phyloP scores from a whole-genome alignment of 1,140 invertebrate species.

The Plodia interpunctella region DNA sequence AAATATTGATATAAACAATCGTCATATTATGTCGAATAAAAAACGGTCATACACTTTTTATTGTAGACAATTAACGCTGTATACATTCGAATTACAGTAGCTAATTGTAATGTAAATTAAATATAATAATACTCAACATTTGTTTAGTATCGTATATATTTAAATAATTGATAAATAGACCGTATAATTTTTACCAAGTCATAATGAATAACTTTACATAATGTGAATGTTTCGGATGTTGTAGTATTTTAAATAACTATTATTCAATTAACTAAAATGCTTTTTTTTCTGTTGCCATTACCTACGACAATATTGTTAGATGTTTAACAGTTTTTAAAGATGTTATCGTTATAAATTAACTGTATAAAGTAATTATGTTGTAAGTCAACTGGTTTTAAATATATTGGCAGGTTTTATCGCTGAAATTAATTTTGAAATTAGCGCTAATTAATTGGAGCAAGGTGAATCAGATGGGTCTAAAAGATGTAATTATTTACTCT shows the following conservation, averaged over 20 bases:
- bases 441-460: background rate
- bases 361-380: background rate
- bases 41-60: too few species aligned
- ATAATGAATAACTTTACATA: slow-evolving; percentile 13
- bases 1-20: background rate
- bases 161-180: slow-evolving; percentile 9
- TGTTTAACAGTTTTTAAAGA: background rate
- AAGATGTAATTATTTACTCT: background rate
- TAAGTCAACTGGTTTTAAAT: background rate
- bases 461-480: background rate
- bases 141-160: slow-evolving; percentile 10
- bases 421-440: background rate
- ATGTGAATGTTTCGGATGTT: slow-evolving; percentile 7
- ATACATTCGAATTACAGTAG: slow-evolving; percentile 6
- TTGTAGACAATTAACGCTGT: background rate
- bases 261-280: background rate
- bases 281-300: background rate
- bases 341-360: background rate
- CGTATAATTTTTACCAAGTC: slow-evolving; percentile 9
- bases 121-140: slow-evolving; percentile 10
- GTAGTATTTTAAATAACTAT: background rate
- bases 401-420: background rate
- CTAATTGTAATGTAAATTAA: slow-evolving; percentile 8
- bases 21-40: background rate
- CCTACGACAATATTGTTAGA: background rate